Evolutionary conservation across 2,888 invertebrate genomes (phyloP).

Genomic region (Cephus runcator): DNA sequence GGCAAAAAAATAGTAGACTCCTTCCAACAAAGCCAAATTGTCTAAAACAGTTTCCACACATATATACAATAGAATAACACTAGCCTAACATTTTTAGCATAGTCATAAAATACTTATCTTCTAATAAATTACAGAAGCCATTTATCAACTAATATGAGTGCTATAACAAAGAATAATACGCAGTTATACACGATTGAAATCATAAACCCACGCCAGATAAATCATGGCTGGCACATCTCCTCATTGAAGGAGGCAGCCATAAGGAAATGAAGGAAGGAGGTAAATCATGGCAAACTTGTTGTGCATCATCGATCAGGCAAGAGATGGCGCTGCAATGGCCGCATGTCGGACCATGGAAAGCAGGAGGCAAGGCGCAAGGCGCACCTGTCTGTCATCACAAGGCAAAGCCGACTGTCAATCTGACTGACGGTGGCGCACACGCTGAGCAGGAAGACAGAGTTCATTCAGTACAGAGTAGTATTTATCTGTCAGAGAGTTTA

Average conservation of each 20-base stretch:
- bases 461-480: constrained; percentile 30
- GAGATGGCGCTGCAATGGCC: constrained; percentile 24
- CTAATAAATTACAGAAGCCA: background rate
- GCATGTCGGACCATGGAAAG: background rate
- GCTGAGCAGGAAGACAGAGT: constrained; percentile 14
- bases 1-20: background rate
- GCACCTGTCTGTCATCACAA: constrained; percentile 48
- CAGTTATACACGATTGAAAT: background rate
- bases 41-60: background rate
- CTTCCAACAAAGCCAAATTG: background rate
- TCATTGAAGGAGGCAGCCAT: too few species aligned
- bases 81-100: too few species aligned
- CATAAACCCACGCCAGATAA: background rate
- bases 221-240: background rate
- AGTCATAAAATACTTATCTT: too few species aligned
- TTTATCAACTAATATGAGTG: background rate
- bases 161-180: background rate
- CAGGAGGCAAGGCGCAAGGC: constrained; percentile 35
- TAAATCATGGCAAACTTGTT: background rate
- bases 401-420: constrained; percentile 48
- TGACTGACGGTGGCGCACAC: constrained; percentile 46
- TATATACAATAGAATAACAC: too few species aligned
- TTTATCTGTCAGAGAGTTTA: constrained; percentile 35
- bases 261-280: background rate
- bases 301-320: background rate